Evolutionary conservation across 2,113 vertebrate genomes (phyloP).

Genomic region (Ophiodon elongatus): DNA sequence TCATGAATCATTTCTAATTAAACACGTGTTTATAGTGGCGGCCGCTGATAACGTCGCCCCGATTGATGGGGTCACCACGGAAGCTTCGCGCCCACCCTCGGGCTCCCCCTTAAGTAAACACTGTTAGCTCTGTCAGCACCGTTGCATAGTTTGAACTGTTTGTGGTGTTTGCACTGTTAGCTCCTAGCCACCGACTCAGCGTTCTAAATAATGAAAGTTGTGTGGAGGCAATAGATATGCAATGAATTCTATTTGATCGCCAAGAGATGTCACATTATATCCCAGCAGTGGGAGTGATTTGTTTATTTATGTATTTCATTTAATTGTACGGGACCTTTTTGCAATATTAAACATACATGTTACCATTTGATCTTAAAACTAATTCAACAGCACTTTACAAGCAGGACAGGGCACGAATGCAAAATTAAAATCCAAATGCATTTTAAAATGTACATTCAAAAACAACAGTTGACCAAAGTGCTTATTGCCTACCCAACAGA

Average conservation of each 20-base stretch:
- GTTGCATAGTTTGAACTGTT: background rate
- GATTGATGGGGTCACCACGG: background rate
- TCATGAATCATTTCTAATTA: background rate
- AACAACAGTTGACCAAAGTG: background rate
- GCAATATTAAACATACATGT: background rate
- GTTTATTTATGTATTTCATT: background rate
- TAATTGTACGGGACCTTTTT: background rate
- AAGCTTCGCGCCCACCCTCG: background rate
- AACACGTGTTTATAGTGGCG: background rate
- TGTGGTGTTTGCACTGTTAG: background rate
- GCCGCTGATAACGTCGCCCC: background rate
- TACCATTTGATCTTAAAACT: background rate
- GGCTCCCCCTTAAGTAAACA: background rate
- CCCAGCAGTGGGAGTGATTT: background rate
- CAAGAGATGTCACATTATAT: background rate
- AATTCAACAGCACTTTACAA: background rate
- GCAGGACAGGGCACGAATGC: background rate
- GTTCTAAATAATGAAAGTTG: background rate
- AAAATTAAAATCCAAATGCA: background rate
- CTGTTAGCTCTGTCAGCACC: background rate
- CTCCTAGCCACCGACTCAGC: background rate
- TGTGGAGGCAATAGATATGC: background rate
- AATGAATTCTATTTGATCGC: background rate
- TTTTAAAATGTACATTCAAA: too few relatives aligned
- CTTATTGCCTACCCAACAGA: background rate